phyloP scores from a whole-genome alignment of 64 coral and sea anemone genomes.

The Catalaphyllia jardinei region DNA sequence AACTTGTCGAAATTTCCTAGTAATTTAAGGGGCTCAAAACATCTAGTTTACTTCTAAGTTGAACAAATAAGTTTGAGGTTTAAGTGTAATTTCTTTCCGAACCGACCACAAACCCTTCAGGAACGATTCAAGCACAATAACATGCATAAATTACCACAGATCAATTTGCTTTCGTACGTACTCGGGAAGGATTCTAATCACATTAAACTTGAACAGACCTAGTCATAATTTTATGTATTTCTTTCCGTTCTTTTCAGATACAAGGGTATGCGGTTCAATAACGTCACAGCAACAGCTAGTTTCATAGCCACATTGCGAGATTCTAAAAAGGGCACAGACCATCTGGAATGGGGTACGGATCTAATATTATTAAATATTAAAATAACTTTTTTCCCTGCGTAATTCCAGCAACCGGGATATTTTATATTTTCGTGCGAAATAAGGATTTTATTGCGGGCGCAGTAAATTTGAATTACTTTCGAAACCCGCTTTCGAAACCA shows the following conservation, averaged over 20 bases:
- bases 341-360: conserved; percentile 13
- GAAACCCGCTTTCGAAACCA: too few relatives aligned
- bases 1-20: neutral
- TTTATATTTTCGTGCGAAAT: too few relatives aligned
- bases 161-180: neutral
- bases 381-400: too few relatives aligned
- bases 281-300: neutral
- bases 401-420: too few relatives aligned
- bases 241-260: neutral
- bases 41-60: neutral
- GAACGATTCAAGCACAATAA: neutral
- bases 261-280: neutral
- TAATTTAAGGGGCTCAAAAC: neutral
- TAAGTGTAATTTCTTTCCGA: neutral
- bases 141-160: neutral
- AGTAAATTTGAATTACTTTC: too few relatives aligned
- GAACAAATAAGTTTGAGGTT: neutral
- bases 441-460: too few relatives aligned
- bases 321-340: neutral
- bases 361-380: neutral
- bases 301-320: neutral
- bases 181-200: neutral
- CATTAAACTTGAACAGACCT: neutral
- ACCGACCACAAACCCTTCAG: neutral
- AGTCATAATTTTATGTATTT: neutral